A percentile compares a stretch with the other conserved stretches of the same genome.
Evolutionary conservation across 2,113 vertebrate species (phyloP).

Genomic region (Tinamus guttatus): DNA sequence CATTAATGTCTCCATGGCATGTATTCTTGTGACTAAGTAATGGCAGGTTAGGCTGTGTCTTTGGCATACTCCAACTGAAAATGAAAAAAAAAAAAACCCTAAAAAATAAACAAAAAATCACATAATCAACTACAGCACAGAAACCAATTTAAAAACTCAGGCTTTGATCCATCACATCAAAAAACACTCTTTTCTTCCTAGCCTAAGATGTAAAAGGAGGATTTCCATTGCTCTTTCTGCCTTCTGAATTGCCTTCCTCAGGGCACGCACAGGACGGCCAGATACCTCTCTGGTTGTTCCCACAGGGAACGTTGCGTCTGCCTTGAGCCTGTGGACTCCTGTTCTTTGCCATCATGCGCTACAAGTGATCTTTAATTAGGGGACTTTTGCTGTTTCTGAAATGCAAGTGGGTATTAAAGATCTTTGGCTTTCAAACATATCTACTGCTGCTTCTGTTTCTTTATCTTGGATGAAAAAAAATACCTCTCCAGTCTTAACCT

Average conservation of each 20-base stretch:
- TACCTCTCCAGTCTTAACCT: background rate
- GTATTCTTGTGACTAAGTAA: background rate
- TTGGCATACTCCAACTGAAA: background rate
- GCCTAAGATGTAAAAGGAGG: background rate
- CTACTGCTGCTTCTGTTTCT: background rate
- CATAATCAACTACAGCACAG: background rate
- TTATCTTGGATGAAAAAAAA: background rate
- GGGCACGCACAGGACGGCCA: background rate
- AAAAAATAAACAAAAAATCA: background rate
- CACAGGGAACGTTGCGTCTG: background rate
- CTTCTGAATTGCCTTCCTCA: background rate
- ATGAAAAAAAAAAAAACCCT: background rate
- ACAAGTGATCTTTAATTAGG: background rate
- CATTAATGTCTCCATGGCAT: background rate
- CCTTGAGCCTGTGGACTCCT: rapidly evolving
- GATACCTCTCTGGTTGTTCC: background rate
- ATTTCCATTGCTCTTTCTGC: background rate
- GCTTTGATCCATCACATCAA: background rate
- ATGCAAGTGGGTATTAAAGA: background rate
- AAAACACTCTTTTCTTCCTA: background rate
- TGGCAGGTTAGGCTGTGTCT: background rate
- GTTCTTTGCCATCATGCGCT: background rate
- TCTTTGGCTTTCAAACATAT: background rate
- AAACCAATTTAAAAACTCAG: background rate
- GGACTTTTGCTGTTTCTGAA: background rate